A percentile compares a stretch with the other conserved stretches of the same genome.
These are phyloP conservation scores for Stenichneumon culpator DNA, from an alignment of 2,888 invertebrate species.

Conservation along the genomic window DNA sequence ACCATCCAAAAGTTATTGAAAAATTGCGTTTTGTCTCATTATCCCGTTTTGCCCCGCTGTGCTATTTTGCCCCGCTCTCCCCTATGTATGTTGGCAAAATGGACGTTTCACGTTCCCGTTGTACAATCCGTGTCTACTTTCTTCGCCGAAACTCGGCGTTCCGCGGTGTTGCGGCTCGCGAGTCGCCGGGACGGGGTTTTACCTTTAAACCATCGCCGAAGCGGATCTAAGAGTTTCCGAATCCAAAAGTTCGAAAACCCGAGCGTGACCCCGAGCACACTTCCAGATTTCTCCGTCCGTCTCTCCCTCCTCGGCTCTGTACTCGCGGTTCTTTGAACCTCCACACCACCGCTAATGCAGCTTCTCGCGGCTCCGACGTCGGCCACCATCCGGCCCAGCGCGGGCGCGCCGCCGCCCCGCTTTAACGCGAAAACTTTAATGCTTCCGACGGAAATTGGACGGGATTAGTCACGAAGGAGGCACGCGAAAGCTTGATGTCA, in stretches of 20 bases:
- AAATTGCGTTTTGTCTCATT: too few species aligned
- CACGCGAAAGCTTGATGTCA: conserved; percentile 66
- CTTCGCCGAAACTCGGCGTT: conserved; percentile 7
- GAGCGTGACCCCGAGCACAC: conserved; percentile 42
- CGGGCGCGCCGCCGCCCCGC: conserved; percentile 12
- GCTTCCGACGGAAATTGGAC: conserved; percentile 73
- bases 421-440: conserved; percentile 77
- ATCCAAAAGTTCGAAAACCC: conserved; percentile 49
- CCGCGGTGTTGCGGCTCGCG: neutral
- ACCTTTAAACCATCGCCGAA: conserved; percentile 37
- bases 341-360: conserved; percentile 45
- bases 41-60: too few species aligned
- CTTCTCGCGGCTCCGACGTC: conserved; percentile 19
- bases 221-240: conserved; percentile 52
- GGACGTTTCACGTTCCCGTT: conserved; percentile 2
- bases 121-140: neutral
- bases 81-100: neutral
- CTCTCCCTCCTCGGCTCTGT: neutral
- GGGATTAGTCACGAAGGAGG: conserved; percentile 74
- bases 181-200: neutral
- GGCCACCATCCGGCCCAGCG: neutral
- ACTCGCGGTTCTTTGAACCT: conserved; percentile 1
- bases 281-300: conserved; percentile 38
- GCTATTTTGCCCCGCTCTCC: too few species aligned
- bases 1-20: too few species aligned